These are phyloP conservation scores for Tor tambroides DNA, from an alignment of 2,113 vertebrate species.

Conservation along the genomic window DNA sequence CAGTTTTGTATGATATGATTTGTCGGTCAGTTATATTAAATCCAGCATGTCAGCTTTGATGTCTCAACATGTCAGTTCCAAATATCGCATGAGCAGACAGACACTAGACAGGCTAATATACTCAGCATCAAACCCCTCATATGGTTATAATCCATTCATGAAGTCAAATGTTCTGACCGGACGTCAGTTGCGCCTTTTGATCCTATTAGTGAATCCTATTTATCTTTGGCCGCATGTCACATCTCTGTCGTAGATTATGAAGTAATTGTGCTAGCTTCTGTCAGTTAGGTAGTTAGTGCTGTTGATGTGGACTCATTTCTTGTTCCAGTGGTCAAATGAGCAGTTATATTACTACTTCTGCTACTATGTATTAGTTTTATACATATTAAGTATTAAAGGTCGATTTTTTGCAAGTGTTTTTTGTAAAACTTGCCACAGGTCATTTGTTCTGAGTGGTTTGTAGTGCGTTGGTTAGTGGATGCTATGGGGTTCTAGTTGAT, in stretches of 20 bases:
- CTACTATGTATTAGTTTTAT: background rate
- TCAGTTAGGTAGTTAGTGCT: background rate
- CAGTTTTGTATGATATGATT: slow-evolving; percentile 15
- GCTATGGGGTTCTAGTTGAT: background rate
- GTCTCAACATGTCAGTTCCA: slow-evolving; percentile 26
- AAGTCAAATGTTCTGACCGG: slow-evolving; percentile 25
- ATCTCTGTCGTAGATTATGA: slow-evolving; percentile 34
- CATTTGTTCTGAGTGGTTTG: background rate
- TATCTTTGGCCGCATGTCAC: slow-evolving; percentile 14
- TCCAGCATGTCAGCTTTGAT: background rate
- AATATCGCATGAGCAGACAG: background rate
- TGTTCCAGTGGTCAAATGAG: background rate
- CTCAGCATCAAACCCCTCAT: slow-evolving; percentile 23
- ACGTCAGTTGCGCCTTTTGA: slow-evolving; percentile 25
- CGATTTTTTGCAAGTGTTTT: background rate
- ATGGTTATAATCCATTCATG: slow-evolving; percentile 26
- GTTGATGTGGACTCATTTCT: background rate
- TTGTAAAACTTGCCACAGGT: background rate
- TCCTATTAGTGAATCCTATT: slow-evolving; percentile 50
- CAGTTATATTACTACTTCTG: background rate
- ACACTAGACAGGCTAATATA: slow-evolving; percentile 23
- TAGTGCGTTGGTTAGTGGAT: background rate
- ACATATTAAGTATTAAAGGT: background rate
- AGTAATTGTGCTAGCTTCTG: background rate
- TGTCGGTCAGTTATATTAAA: slow-evolving; percentile 16